Conservation (phyloP, 1,140 invertebrate species). For the Drosophila kepulauana region DNA sequence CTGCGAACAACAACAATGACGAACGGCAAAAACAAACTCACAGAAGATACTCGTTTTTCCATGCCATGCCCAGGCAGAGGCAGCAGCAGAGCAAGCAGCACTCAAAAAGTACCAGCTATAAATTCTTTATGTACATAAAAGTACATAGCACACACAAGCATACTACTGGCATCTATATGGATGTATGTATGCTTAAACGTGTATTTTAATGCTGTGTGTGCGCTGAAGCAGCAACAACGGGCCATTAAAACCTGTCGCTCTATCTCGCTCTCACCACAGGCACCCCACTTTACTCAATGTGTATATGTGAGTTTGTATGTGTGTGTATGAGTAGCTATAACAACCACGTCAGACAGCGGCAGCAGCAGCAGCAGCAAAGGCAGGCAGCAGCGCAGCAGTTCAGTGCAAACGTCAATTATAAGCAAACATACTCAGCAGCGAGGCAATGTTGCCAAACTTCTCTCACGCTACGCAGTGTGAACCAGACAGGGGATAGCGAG, state of each 20-base stretch:
- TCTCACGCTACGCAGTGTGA: conserved; percentile 36
- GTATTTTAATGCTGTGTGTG: conserved; percentile 52
- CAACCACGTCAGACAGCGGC: conserved; percentile 75
- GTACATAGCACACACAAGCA: conserved; percentile 56
- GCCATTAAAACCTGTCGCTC: conserved; percentile 57
- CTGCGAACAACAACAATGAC: conserved; percentile 50
- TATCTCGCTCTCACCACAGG: conserved; percentile 63
- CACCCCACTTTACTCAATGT: conserved; percentile 55
- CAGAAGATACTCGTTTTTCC: conserved; percentile 77
- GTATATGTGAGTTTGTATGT: conserved; percentile 11
- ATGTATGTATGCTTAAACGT: conserved; percentile 25
- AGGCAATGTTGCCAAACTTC: conserved; percentile 66
- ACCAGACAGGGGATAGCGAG: conserved; percentile 29
- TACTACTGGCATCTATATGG: conserved; percentile 8
- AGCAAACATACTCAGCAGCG: conserved; percentile 61
- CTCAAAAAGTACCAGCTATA: conserved; percentile 77
- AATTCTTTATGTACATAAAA: conserved; percentile 76
- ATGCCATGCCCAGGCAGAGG: conserved; percentile 60
- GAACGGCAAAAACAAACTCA: conserved; percentile 57
- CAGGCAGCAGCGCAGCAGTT: conserved; percentile 43
- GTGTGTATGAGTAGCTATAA: conserved; percentile 49
- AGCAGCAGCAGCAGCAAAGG: conserved; percentile 15
- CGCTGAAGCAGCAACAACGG: conserved; percentile 77
- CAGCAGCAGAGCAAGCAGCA: conserved; percentile 16
- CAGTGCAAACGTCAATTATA: conserved; percentile 82